Conservation (phyloP, 2,797 vertebrate species). For the Choloepus didactylus region DNA sequence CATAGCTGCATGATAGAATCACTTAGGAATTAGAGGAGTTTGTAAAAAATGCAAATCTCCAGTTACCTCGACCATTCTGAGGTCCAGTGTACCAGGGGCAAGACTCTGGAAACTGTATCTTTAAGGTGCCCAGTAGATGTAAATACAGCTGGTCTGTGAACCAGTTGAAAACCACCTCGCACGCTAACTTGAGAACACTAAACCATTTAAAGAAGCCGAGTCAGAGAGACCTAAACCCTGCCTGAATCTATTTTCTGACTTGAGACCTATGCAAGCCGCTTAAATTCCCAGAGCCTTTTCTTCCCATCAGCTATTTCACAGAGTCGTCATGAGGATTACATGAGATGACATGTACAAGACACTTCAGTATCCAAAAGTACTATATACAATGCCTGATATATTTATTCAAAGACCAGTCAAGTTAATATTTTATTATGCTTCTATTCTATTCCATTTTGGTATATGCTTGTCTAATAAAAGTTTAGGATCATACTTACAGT, state of each 20-base stretch:
- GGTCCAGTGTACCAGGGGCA: neutral
- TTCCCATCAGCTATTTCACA: neutral
- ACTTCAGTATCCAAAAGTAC: neutral
- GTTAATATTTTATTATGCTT: conserved; percentile 46
- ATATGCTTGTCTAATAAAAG: conserved; percentile 23
- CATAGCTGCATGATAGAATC: neutral
- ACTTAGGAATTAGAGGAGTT: neutral
- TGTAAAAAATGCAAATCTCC: conserved; percentile 1
- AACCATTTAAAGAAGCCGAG: conserved; percentile 6
- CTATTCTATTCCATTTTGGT: conserved; percentile 31
- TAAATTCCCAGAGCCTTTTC: neutral
- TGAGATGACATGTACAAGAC: neutral
- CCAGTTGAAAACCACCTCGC: neutral
- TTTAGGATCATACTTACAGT: conserved; percentile 18
- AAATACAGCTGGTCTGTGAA: neutral
- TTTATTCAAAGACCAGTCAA: conserved; percentile 8
- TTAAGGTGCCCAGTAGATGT: neutral
- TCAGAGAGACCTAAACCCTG: neutral
- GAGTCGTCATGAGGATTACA: neutral
- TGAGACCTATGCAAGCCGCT: neutral
- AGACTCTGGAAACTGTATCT: neutral
- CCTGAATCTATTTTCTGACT: neutral
- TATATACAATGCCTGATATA: neutral
- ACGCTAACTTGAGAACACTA: neutral
- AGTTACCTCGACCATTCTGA: neutral